phyloP scores from a whole-genome alignment of 2,113 vertebrate species.

The Ahaetulla prasina region DNA sequence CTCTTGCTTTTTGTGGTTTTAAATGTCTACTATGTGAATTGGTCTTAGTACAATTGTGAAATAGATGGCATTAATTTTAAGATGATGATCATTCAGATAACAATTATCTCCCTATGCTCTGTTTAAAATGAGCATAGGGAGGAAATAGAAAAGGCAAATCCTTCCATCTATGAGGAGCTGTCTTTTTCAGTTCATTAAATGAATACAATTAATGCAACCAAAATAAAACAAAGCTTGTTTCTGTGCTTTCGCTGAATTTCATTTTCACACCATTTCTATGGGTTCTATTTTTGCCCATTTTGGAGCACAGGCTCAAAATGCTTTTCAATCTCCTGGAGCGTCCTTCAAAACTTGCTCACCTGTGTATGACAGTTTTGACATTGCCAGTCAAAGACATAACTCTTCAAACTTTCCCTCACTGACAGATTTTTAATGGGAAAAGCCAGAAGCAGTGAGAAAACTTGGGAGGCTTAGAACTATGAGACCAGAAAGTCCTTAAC shows the following conservation, averaged over 20 bases:
- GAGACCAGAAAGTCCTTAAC: not conserved
- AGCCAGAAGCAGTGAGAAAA: not conserved
- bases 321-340: not conserved
- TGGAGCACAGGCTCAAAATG: not conserved
- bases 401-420: not conserved
- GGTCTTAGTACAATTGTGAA: not conserved
- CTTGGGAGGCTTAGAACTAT: not conserved
- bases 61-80: not conserved
- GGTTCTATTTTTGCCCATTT: not conserved
- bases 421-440: not conserved
- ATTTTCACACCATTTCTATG: not conserved
- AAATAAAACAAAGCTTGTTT: constrained; percentile 2
- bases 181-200: not conserved
- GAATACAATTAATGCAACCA: not conserved
- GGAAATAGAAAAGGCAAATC: not conserved
- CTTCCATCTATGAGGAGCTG: not conserved
- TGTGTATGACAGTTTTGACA: not conserved
- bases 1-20: not conserved
- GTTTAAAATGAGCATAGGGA: not conserved
- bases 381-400: not conserved
- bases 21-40: not conserved
- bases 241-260: not conserved
- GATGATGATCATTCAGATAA: not conserved
- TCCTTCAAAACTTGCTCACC: not conserved
- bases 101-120: not conserved